phyloP scores from a whole-genome alignment of 2,113 vertebrate genomes.

The Austrofundulus limnaeus region DNA sequence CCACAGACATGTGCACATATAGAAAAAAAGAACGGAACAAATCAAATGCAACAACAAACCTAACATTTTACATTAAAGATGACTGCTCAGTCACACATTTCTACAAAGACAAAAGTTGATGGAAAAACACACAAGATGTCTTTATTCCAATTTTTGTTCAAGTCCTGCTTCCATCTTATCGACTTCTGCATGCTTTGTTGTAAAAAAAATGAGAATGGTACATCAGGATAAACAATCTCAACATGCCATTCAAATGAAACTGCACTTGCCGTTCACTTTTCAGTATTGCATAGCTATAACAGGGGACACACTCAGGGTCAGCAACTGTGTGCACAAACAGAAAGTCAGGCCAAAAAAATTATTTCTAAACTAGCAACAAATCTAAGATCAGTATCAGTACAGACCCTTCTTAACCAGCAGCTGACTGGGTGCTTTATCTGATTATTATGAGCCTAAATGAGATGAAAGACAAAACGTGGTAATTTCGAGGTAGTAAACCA shows the following conservation, averaged over 20 bases:
- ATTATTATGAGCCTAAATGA: not conserved
- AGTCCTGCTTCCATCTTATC: constrained; percentile 5
- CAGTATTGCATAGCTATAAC: constrained; percentile 71
- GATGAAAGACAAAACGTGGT: constrained; percentile 19
- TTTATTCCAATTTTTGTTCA: not conserved
- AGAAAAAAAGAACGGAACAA: not conserved
- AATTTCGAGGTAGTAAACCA: constrained; percentile 60
- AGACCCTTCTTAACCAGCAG: constrained; percentile 36
- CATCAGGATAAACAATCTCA: constrained; percentile 38
- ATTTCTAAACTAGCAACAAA: constrained; percentile 9
- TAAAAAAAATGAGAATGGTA: constrained; percentile 24
- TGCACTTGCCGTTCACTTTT: constrained; percentile 71
- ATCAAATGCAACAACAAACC: constrained; percentile 15
- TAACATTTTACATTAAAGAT: constrained; percentile 4
- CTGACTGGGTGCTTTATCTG: not conserved
- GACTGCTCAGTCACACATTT: not conserved
- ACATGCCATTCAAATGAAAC: constrained; percentile 52
- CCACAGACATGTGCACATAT: constrained; percentile 29
- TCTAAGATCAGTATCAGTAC: constrained; percentile 34
- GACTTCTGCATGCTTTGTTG: constrained; percentile 52
- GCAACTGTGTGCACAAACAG: constrained; percentile 13
- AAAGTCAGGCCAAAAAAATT: constrained; percentile 7
- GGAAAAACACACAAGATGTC: not conserved
- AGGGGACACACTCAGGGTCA: constrained; percentile 39
- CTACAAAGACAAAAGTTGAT: not conserved